A percentile compares a stretch with the other conserved stretches of the same genome.
Evolutionary conservation across 2,888 invertebrate species (phyloP).

Genomic region (Drosophila paranaensis): DNA sequence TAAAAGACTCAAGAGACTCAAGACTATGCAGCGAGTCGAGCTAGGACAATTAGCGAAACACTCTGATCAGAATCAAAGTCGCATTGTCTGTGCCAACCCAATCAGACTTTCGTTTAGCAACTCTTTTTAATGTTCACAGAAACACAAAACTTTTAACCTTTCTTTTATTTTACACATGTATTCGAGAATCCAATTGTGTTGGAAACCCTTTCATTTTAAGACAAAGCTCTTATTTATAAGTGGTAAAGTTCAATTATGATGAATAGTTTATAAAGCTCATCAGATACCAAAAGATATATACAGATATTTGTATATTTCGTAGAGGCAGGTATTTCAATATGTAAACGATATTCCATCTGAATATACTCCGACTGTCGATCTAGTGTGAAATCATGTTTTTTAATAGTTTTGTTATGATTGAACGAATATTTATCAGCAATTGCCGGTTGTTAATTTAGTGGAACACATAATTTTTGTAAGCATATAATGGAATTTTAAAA

Average conservation of each 20-base stretch:
- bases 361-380: neutral
- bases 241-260: neutral
- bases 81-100: neutral
- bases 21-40: slow-evolving; percentile 52
- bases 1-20: slow-evolving; percentile 62
- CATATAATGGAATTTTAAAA: slow-evolving; percentile 41
- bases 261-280: slow-evolving; percentile 10
- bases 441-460: slow-evolving; percentile 59
- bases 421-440: slow-evolving; percentile 22
- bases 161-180: neutral
- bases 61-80: slow-evolving; percentile 19
- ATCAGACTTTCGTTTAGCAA: neutral
- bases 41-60: slow-evolving; percentile 21
- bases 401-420: slow-evolving; percentile 21
- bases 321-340: slow-evolving; percentile 1
- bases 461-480: slow-evolving; percentile 22
- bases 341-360: neutral
- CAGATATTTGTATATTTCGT: neutral
- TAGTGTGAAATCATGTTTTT: slow-evolving; percentile 16
- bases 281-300: neutral
- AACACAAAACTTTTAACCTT: neutral
- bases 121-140: neutral
- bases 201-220: neutral
- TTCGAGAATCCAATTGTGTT: neutral
- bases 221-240: neutral